These are phyloP conservation scores for Sinella curviseta DNA, from an alignment of 1,140 invertebrate species.

Conservation along the genomic window DNA sequence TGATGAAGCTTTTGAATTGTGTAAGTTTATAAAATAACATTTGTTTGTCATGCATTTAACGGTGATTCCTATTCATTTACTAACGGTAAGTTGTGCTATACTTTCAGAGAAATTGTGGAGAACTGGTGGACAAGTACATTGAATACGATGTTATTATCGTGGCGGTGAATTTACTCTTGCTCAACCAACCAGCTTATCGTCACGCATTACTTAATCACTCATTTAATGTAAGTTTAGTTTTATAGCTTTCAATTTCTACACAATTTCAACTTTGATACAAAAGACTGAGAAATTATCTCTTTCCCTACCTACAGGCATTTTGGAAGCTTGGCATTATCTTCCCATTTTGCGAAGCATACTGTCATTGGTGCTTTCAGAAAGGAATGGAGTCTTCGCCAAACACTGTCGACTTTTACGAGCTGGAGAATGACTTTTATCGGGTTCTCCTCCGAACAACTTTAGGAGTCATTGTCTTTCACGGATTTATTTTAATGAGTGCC, in stretches of 20 bases:
- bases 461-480: conserved; percentile 35
- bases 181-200: conserved; percentile 41
- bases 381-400: conserved; percentile 30
- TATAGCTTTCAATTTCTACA: not conserved
- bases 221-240: conserved; percentile 35
- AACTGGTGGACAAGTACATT: conserved; percentile 43
- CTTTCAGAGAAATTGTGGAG: conserved; percentile 36
- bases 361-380: conserved; percentile 47
- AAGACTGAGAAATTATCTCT: not conserved
- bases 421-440: conserved; percentile 46
- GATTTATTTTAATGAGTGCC: conserved; percentile 3
- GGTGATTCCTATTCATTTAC: not conserved
- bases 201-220: conserved; percentile 41
- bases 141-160: conserved; percentile 45
- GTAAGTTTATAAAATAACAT: conserved; percentile 34
- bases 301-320: conserved; percentile 29
- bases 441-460: conserved; percentile 36
- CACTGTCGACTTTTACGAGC: conserved; percentile 42
- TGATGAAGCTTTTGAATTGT: conserved; percentile 43
- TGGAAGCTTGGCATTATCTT: conserved; percentile 47
- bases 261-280: not conserved
- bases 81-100: not conserved
- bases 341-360: conserved; percentile 46
- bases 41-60: not conserved
- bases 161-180: conserved; percentile 42